Evolutionary conservation across 1,140 invertebrate species (phyloP).

Genomic region (Zaprionus lachaisei): DNA sequence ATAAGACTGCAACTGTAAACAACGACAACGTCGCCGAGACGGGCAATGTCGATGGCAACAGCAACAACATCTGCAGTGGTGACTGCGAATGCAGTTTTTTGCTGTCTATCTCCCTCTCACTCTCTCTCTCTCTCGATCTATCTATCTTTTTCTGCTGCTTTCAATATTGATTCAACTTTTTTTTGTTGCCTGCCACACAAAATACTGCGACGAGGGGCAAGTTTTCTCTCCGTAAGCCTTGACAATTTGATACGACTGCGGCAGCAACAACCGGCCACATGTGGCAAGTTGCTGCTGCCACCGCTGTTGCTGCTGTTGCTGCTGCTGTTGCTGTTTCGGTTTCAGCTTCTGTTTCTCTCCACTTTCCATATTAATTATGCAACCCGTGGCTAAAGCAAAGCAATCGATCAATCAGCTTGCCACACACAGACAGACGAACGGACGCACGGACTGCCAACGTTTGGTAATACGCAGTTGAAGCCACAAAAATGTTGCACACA

Average conservation of each 20-base stretch:
- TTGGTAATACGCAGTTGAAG: slow-evolving; percentile 71
- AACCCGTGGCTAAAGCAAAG: slow-evolving; percentile 55
- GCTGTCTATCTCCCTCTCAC: not conserved
- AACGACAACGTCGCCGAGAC: slow-evolving; percentile 34
- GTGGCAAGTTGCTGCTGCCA: slow-evolving; percentile 52
- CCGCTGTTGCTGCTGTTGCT: slow-evolving; percentile 20
- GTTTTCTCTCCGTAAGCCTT: slow-evolving; percentile 56
- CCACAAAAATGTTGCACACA: slow-evolving; percentile 72
- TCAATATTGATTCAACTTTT: slow-evolving; percentile 70
- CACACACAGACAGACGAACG: slow-evolving; percentile 36
- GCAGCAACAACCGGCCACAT: slow-evolving; percentile 20
- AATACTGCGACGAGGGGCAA: slow-evolving; percentile 16
- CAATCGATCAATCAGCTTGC: slow-evolving; percentile 76
- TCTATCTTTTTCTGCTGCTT: slow-evolving; percentile 16
- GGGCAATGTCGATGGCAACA: slow-evolving; percentile 47
- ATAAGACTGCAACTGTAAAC: slow-evolving; percentile 66
- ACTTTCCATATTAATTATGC: slow-evolving; percentile 74
- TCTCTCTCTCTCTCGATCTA: not conserved
- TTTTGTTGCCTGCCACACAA: slow-evolving; percentile 22
- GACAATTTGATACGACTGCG: slow-evolving; percentile 62
- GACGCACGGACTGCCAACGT: slow-evolving; percentile 48
- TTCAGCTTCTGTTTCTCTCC: slow-evolving; percentile 36
- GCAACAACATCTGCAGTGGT: slow-evolving; percentile 34
- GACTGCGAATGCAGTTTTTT: slow-evolving; percentile 40
- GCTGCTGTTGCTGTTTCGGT: slow-evolving; percentile 14